Percentiles rank a stretch among this genome's conserved stretches.
These are phyloP conservation scores for Gymnocheta viridis DNA, from an alignment of 2,888 invertebrate species.

Conservation along the genomic window DNA sequence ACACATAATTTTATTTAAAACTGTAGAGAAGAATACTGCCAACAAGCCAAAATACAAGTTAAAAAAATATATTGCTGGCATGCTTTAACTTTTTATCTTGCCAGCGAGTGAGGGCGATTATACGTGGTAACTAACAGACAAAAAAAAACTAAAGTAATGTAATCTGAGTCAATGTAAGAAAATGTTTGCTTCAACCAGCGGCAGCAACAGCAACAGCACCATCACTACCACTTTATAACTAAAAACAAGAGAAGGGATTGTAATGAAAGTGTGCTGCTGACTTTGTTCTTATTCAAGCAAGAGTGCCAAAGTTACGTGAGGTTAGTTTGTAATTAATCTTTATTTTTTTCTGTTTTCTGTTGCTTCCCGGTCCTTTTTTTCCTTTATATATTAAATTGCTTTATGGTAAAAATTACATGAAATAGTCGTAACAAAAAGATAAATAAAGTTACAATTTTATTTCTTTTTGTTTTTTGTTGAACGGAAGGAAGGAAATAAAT, in stretches of 20 bases:
- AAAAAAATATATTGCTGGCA: constrained; percentile 40
- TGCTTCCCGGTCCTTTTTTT: neutral
- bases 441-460: constrained; percentile 60
- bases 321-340: constrained; percentile 70
- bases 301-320: constrained; percentile 70
- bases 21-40: constrained; percentile 21
- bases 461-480: constrained; percentile 36
- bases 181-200: constrained; percentile 38
- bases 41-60: constrained; percentile 6
- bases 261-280: constrained; percentile 64
- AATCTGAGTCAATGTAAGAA: constrained; percentile 61
- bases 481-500: constrained; percentile 62
- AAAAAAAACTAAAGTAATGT: constrained; percentile 39
- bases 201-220: neutral
- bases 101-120: constrained; percentile 62
- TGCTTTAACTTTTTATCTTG: constrained; percentile 54
- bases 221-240: constrained; percentile 10
- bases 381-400: constrained; percentile 49
- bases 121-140: constrained; percentile 31
- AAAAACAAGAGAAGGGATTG: constrained; percentile 43
- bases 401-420: constrained; percentile 45
- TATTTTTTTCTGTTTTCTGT: constrained; percentile 7
- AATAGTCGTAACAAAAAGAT: constrained; percentile 33
- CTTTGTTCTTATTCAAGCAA: constrained; percentile 62
- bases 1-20: neutral